phyloP scores from a whole-genome alignment of 2,113 vertebrate species.

The Laticauda colubrina region DNA sequence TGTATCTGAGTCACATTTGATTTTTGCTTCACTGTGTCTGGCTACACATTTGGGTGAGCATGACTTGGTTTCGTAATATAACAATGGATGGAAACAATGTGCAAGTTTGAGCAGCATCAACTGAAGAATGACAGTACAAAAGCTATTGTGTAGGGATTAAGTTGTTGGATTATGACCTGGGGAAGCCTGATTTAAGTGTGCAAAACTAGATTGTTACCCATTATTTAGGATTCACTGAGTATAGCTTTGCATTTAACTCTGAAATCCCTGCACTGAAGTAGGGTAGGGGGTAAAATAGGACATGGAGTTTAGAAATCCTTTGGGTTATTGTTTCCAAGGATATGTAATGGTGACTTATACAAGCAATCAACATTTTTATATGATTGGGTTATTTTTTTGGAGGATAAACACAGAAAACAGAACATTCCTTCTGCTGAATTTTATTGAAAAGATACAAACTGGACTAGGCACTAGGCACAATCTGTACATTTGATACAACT shows the following conservation, averaged over 20 bases:
- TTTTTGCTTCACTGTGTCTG: background rate
- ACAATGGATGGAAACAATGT: slow-evolving; percentile 5
- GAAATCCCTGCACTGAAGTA: background rate
- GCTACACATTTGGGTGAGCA: background rate
- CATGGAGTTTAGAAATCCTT: background rate
- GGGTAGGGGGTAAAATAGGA: background rate
- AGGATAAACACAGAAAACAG: background rate
- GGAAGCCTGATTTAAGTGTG: background rate
- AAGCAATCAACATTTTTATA: background rate
- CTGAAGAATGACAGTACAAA: background rate
- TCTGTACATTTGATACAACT: background rate
- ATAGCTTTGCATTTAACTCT: background rate
- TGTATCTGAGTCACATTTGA: slow-evolving; percentile 7
- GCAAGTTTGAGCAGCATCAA: background rate
- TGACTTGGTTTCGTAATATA: background rate
- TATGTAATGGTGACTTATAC: background rate
- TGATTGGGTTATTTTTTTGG: background rate
- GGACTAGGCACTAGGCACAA: background rate
- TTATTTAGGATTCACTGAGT: background rate
- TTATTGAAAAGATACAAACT: background rate
- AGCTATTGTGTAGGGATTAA: background rate
- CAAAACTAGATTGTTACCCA: background rate
- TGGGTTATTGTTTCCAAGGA: background rate
- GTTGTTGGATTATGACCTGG: background rate
- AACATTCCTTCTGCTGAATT: background rate